Evolutionary conservation across 2,113 vertebrate species (phyloP), one percentile per base, ranked within the genome.

Genomic region (Origma solitaria): DNA sequence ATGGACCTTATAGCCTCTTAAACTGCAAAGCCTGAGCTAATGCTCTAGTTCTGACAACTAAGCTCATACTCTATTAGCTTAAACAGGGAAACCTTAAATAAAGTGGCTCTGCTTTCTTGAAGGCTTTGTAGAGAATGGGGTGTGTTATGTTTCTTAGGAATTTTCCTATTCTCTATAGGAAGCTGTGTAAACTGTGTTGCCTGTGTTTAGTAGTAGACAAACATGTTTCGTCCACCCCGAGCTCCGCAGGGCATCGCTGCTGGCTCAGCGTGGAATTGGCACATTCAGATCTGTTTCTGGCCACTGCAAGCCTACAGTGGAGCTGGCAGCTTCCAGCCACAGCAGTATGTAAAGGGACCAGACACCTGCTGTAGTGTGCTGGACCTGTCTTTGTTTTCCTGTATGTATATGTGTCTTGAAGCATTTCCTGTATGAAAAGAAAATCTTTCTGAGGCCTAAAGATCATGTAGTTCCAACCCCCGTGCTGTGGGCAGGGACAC

Each of bases 371-470:
- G 17, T 6, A 11, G 40, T 1, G 1, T 30, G 0, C 35, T 35
- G 38, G 35, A 18, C 24, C 65, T 42, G 8, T 21, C 30, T 16
- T 65, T 62, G 27, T 40, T 86, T 42, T 42, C 21, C 47, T 73
- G 3, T 4, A 4, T 4, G 23, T 53, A 16, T 14, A 1, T 0
- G 3, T 38, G 19, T 45, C 56, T 42, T 49, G 23, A 38, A 78
- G 35, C 18, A 18, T 18, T 69, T 90, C 15, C 22, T 71, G 4
- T 15, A 33, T 25, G 53, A 42, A 71, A 69, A 66, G 9, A 53
- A 76, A 71, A 68, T 13, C 31, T 88, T 61, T 7, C 28, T 64
- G 19, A 7, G 38, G 28, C 30, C n/a, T 61, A 54, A 68, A 61
- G n/a, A 40, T 22, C 24, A 9, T 10, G 4, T 30, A 7, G 7